A percentile compares a stretch with the other conserved stretches of the same genome.
Conservation (phyloP, 2,888 invertebrate species). For the Colletes collaris region DNA sequence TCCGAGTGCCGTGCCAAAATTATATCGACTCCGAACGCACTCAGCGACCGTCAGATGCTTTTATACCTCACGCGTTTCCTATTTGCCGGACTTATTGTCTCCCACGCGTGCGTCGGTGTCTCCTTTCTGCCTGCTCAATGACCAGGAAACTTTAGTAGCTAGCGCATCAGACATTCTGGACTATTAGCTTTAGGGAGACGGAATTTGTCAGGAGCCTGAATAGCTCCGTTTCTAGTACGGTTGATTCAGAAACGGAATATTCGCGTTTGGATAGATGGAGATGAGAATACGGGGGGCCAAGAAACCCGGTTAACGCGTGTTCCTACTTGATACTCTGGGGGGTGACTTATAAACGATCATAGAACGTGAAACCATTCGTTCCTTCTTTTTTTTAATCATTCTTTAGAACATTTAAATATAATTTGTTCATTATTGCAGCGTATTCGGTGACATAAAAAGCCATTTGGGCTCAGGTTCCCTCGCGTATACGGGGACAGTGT, state of each 20-base stretch:
- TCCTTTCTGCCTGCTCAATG: background rate
- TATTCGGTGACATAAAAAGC: slow-evolving; percentile 69
- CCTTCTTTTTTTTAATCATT: no score
- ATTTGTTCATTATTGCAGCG: slow-evolving; percentile 47
- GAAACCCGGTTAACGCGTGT: no score
- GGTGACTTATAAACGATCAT: no score
- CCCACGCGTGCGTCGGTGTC: slow-evolving; percentile 1
- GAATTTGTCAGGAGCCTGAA: no score
- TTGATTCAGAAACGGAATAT: no score
- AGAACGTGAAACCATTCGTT: no score
- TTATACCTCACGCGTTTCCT: slow-evolving; percentile 64
- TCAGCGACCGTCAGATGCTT: slow-evolving; percentile 74
- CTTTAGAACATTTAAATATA: no score
- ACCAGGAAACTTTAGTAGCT: background rate
- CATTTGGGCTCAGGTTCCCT: slow-evolving; percentile 63
- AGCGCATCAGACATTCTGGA: background rate
- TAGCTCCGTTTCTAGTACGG: no score
- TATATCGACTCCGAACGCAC: slow-evolving; percentile 77
- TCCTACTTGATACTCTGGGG: no score
- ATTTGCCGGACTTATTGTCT: slow-evolving; percentile 32
- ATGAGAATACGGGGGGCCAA: no score
- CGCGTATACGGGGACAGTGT: slow-evolving; percentile 56
- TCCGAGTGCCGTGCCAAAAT: slow-evolving; percentile 79
- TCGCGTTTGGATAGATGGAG: no score
- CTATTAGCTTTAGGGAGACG: background rate